Base-by-base conservation (phyloP, 2,888 invertebrate species). In the Thecophora atra region DNA sequence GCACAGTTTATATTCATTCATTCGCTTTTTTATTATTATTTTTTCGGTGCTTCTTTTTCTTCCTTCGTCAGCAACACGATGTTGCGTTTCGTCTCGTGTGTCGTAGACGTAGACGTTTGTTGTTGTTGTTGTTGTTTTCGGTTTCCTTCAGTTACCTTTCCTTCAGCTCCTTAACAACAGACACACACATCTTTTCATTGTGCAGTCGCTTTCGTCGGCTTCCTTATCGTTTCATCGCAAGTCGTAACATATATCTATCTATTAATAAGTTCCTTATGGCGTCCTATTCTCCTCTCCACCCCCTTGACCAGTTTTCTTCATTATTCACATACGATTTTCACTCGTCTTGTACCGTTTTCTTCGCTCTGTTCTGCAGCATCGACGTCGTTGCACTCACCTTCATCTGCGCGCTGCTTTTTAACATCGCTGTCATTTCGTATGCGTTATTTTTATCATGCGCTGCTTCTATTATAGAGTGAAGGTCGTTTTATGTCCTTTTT, bases 401-500 rank as follows among this genome's bases (percentile, higher is more conserved):
- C 51, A 13, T 15, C 17, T 4, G 51, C 15, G 5, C 51, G 24
- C 24, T 58, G 6, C 44, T 42, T 42, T 47, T 44, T 8, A 44
- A 13, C 64, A 6, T 47, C 64, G 24, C 24, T 7, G 13, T 26
- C 51, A 52, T 28, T 13, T 54, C 60, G 64, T 70, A 64, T 70
- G 63, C 64, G 70, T 70, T 70, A 70, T 70, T 70, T 70, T 64
- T 42, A 64, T 70, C 42, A 70, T 70, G 26, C 30, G 21, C 17
- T 47, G 54, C 21, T 70, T 70, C 54, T 54, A 42, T 64, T 54
- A 63, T 70, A 64, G 70, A 70, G 64, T 72, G 72, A 72, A 72
- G 72, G 72, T 72, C 72, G 72, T 72, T 69, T 64, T 56, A 69
- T 72, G 72, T 72, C 72, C 72, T 72, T 72, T 72, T 72, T 58